Conservation (phyloP, 2,888 invertebrate genomes). For the Euspilapteryx auroguttella region DNA sequence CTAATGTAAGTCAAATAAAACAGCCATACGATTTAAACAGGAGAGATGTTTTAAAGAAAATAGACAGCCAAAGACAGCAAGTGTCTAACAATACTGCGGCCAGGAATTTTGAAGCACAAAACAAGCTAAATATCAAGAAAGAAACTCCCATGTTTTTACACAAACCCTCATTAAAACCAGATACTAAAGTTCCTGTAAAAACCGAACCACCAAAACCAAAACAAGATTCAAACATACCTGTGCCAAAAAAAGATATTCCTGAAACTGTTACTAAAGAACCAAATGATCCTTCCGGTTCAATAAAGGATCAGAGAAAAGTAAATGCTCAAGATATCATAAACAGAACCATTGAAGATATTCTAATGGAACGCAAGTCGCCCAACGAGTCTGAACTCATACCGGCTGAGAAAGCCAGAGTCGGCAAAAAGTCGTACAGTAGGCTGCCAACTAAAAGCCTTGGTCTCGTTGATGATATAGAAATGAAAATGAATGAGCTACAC, state of each 20-base stretch:
- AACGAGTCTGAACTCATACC: slow-evolving; percentile 11
- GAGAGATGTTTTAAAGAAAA: slow-evolving; percentile 43
- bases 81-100: slow-evolving; percentile 3
- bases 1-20: slow-evolving; percentile 40
- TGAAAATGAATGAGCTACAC: slow-evolving; percentile 50
- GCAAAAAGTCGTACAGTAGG: background rate
- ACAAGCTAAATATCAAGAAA: too few species aligned
- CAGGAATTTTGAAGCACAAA: too few species aligned
- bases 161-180: slow-evolving; percentile 22
- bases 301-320: slow-evolving; percentile 24
- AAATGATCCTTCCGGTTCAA: slow-evolving; percentile 2
- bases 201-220: slow-evolving; percentile 8
- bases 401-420: slow-evolving; percentile 5
- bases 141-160: background rate
- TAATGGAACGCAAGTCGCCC: slow-evolving; percentile 9
- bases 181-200: slow-evolving; percentile 13
- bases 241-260: background rate
- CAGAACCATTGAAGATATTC: slow-evolving; percentile 45
- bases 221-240: background rate
- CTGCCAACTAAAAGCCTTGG: slow-evolving; percentile 9
- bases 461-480: slow-evolving; percentile 43
- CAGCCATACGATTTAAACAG: slow-evolving; percentile 48
- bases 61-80: slow-evolving; percentile 36
- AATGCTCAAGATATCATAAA: slow-evolving; percentile 42
- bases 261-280: background rate